Evolutionary conservation across 2,113 vertebrate species (phyloP), one percentile per base, ranked within the genome.

Genomic region (Nannobrachium achirus): DNA sequence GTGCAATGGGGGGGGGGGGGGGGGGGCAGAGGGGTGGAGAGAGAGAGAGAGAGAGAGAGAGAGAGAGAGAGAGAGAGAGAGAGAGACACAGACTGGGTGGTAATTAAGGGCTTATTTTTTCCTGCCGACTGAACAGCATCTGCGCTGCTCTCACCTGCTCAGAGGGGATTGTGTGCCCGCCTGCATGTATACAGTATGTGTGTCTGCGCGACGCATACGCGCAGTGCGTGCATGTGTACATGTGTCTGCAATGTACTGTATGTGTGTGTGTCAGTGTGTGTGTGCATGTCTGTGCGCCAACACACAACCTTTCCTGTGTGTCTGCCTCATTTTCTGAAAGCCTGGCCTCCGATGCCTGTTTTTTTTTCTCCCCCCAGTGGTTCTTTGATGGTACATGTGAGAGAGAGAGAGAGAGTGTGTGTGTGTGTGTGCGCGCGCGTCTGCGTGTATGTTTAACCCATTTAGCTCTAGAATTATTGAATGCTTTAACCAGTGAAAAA

Each of bases 101-200:
- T 88, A 89, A 90, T 88, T 89, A 87, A 85, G 76, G 85, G 79
- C 71, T 88, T 87, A 83, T 88, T 78, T 85, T 4, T 80, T 87
- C 71, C 63, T 69, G 66, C 72, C 57, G 76, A 81, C 78, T 71
- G 59, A 81, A 76, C 80, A 83, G 71, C 79, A 83, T 90, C 80
- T 85, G 86, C 70, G 77, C 66, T 20, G 64, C 79, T 68, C 80
- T 86, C 82, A 91, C 84, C 81, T 89, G 85, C 75, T 81, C 79
- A 81, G 75, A 71, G 58, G 77, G 78, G 77, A 81, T 66, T 58
- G 66, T 52, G 57, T 56, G 0, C 14, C n/a, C 74, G 38, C 64
- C 56, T 64, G 56, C 53, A 51, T 50, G 18, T 10, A 9, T 13
- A 15, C 48, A 15, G 25, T 25, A 51, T 44, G 39, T 53, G 51